Percentiles rank a stretch among this genome's conserved stretches.
phyloP scores from a whole-genome alignment of 2,113 vertebrate genomes.

The Tautogolabrus adspersus region DNA sequence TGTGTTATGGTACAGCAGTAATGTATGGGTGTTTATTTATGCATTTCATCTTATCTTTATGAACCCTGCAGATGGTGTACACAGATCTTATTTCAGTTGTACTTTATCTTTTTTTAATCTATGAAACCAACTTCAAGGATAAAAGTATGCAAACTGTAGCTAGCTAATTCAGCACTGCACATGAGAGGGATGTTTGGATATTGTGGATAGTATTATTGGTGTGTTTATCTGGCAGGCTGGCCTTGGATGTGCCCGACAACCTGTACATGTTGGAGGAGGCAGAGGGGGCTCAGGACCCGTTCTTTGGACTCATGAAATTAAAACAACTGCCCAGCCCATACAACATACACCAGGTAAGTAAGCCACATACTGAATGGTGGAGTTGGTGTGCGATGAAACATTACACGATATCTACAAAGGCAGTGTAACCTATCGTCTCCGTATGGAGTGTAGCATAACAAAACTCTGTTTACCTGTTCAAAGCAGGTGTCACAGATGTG shows the following conservation, averaged over 20 bases:
- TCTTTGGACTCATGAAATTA: conserved; percentile 86
- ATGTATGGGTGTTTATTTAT: conserved; percentile 17
- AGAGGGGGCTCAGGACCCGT: conserved; percentile 86
- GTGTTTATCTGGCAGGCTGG: conserved; percentile 63
- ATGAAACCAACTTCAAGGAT: not conserved
- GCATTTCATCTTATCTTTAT: not conserved
- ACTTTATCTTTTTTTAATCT: not conserved
- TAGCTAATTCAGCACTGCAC: not conserved
- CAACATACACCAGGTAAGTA: conserved; percentile 77
- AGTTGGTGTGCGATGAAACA: too few relatives aligned
- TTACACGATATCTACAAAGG: not conserved
- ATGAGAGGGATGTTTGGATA: not conserved
- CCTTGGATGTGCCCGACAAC: conserved; percentile 77
- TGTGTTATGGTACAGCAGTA: conserved; percentile 22
- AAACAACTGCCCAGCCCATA: conserved; percentile 80
- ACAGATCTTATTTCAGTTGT: not conserved
- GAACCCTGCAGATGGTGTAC: not conserved
- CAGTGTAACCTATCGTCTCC: not conserved
- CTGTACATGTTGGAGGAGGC: conserved; percentile 79
- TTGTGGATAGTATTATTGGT: too few relatives aligned
- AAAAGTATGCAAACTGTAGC: not conserved
- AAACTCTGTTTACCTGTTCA: too few relatives aligned
- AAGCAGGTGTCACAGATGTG: too few relatives aligned
- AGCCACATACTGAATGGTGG: too few relatives aligned
- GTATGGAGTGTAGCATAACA: not conserved